Percentiles rank a stretch among this genome's conserved stretches.
Evolutionary conservation across 2,113 vertebrate species (phyloP).

Genomic region (Oryzias woworae): DNA sequence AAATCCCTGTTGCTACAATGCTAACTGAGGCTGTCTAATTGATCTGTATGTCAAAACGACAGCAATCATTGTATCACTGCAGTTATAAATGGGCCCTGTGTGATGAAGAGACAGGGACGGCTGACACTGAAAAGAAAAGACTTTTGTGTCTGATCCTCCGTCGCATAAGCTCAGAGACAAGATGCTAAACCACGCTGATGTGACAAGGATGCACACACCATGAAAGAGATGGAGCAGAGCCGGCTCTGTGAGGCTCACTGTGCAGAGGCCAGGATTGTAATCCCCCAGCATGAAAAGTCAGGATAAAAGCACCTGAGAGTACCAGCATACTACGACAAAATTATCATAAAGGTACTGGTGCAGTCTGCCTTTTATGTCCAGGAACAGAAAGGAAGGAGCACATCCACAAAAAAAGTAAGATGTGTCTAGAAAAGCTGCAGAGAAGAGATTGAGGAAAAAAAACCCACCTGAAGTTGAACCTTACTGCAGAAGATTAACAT

Average conservation of each 20-base stretch:
- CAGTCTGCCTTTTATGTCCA: slow-evolving; percentile 15
- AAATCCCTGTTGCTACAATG: slow-evolving; percentile 10
- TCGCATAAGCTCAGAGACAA: slow-evolving; percentile 64
- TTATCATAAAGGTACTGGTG: slow-evolving; percentile 8
- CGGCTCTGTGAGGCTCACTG: slow-evolving; percentile 20
- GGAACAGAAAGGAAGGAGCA: slow-evolving; percentile 7
- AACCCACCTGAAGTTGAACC: slow-evolving; percentile 17
- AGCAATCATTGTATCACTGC: slow-evolving; percentile 66
- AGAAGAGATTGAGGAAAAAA: neutral
- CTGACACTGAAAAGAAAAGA: slow-evolving; percentile 75
- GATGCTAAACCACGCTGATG: slow-evolving; percentile 53
- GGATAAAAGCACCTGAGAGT: slow-evolving; percentile 15
- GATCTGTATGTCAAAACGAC: slow-evolving; percentile 17
- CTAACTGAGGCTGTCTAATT: slow-evolving; percentile 23
- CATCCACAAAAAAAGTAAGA: slow-evolving; percentile 1
- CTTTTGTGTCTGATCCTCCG: slow-evolving; percentile 57
- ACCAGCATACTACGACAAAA: slow-evolving; percentile 23
- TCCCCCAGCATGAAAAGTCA: slow-evolving; percentile 23
- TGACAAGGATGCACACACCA: slow-evolving; percentile 46
- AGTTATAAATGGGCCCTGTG: slow-evolving; percentile 61
- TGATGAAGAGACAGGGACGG: slow-evolving; percentile 64
- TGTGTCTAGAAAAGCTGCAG: no score
- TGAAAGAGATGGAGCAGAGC: slow-evolving; percentile 25
- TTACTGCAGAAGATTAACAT: slow-evolving; percentile 11
- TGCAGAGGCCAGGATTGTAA: slow-evolving; percentile 25